Base-by-base conservation (phyloP, 2,888 invertebrate species). In the Nomada ferruginata region DNA sequence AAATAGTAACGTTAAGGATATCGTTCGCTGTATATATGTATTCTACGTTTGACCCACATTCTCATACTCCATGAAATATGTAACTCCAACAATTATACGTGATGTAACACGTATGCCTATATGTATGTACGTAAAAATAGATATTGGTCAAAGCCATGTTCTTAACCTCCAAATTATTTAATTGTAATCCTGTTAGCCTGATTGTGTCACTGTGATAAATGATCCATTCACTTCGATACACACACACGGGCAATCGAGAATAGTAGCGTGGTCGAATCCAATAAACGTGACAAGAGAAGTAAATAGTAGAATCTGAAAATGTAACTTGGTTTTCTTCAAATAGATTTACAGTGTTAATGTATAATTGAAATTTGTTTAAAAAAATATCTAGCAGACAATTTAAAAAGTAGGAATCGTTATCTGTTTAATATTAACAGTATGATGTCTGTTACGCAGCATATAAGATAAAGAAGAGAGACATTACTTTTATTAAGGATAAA, bases 141-240 rank as follows among this genome's bases (percentile, higher is more conserved):
- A 18, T 18, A 5, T n/a, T n/a, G 29, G n/a, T 65, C 13, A n/a
- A 3, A 53, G 36, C 0, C 4, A 20, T 2, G 42, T 13, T 47
- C n/a, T n/a, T 44, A 59, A 44, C 60, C 68, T 68, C 44, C 23
- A 44, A 60, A 75, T 75, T 44, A n/a, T 15, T 4, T n/a, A 36
- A 26, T 68, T 68, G 13, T 26, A 60, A n/a, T 59, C 7, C 15
- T 23, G 42, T 26, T 68, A 68, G 15, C 26, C 26, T 52, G 26
- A 75, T 44, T 52, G 5, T 42, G 50, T 74, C 68, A 53, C 20
- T n/a, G n/a, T 68, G 23, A 75, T 20, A 42, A 52, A 60, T 75
- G 36, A 50, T 7, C 42, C 15, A 10, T 60, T 59, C 60, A 20
- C 52, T 75, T 60, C 13, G 20, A n/a, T 4, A 5, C 20, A 26